A percentile compares a stretch with the other conserved stretches of the same genome.
These are phyloP conservation scores for Musca vetustissima DNA, from an alignment of 1,140 invertebrate species.

Conservation along the genomic window DNA sequence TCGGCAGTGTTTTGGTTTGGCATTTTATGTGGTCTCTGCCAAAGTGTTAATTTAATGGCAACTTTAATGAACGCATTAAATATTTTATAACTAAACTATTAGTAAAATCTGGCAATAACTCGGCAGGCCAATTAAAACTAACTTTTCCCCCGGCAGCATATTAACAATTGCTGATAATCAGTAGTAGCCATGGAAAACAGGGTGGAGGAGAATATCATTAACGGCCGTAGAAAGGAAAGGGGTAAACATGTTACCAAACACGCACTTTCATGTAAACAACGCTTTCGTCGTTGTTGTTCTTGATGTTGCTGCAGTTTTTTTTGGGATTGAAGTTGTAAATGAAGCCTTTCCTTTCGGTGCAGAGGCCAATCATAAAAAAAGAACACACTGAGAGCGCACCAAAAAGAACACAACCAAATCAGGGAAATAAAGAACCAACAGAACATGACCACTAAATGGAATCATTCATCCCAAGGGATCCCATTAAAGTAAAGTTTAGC, in stretches of 20 bases:
- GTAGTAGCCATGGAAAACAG: neutral
- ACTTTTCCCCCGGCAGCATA: neutral
- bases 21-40: conserved; percentile 11
- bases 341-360: conserved; percentile 7
- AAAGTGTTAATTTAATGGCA: conserved; percentile 14
- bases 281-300: too few relatives aligned
- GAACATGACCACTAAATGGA: neutral
- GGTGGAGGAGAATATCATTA: neutral
- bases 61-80: conserved; percentile 19
- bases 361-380: neutral
- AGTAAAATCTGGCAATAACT: conserved; percentile 12
- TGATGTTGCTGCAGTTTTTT: too few relatives aligned
- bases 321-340: conserved; percentile 7
- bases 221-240: neutral
- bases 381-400: neutral
- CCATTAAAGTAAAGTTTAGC: conserved; percentile 21
- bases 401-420: conserved; percentile 6
- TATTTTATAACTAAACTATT: conserved; percentile 21
- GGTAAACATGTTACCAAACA: conserved; percentile 4
- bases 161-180: neutral
- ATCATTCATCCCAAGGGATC: conserved; percentile 14
- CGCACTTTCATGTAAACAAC: conserved; percentile 6
- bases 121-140: conserved; percentile 13
- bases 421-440: neutral
- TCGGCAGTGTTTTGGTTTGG: too few relatives aligned